Base-by-base conservation (phyloP, 2,797 vertebrate genomes). In the Epinephelus coioides region DNA sequence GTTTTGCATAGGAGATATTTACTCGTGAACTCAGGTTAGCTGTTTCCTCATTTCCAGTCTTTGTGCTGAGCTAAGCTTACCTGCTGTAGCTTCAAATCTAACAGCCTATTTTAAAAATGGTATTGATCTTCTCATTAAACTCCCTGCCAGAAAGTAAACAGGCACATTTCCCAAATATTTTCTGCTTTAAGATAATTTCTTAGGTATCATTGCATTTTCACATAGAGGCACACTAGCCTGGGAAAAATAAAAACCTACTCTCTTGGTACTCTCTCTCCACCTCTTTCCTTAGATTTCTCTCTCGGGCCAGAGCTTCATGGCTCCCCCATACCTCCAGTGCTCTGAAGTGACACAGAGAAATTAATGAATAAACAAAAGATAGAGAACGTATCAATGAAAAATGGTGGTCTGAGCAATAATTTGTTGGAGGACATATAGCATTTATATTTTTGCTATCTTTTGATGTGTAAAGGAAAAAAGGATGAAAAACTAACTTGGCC, bases 301-400 rank as follows among this genome's bases (percentile, higher is more conserved):
- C 98, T 88, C 98, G 95, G 86, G 95, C 96, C 70, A 99, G 96
- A 88, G 98, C 98, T 90, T 99, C 98, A 13, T 90, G 96, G 81
- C 98, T 99, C 86, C 98, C 98, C 98, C 98, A 99, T 23, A 99
- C 97, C 78, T 99, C 98, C 84, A 98, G 83, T 14, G 98, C 97
- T 91, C 98, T 99, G 60, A 27, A 12, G 9, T 51, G 23, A 85
- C 21, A 90, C 18, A 82, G 5, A 81, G 0, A 76, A 66, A 60
- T 1, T 56, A 27, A 54, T 21, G 0, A 59, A 82, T 63, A 2
- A 60, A 64, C 0, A 55, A 19, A 60, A 44, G 12, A 17, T 9
- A 25, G 9, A 53, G 4, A 73, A 27, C n/a, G 59, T 6, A n/a
- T 14, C 7, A 12, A 21, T 40, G 18, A 30, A 17, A 50, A 34